A percentile compares a stretch with the other conserved stretches of the same genome.
Conservation (phyloP, 2,113 vertebrate genomes). For the Ictalurus furcatus region DNA sequence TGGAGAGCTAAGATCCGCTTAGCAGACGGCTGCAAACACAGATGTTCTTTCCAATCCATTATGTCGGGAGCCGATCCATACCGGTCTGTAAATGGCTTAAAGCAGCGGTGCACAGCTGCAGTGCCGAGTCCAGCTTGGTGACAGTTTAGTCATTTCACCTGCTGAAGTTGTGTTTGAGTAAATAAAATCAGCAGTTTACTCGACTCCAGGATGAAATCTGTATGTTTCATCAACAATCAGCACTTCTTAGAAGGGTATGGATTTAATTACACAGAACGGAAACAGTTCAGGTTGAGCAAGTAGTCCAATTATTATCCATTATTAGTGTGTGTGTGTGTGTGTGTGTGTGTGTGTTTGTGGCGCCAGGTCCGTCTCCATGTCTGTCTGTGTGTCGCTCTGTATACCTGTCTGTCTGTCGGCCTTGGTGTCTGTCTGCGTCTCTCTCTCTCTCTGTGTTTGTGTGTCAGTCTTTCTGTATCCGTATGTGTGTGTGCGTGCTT, state of each 20-base stretch:
- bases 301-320: not conserved
- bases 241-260: not conserved
- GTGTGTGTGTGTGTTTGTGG: not conserved
- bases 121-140: not conserved
- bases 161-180: not conserved
- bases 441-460: not conserved
- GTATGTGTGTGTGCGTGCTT: not conserved
- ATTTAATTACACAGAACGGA: not conserved
- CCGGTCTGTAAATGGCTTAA: conserved; percentile 34
- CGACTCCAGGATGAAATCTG: not conserved
- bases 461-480: not conserved
- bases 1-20: conserved; percentile 49
- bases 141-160: not conserved
- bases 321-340: not conserved
- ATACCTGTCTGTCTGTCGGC: not conserved
- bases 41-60: conserved; percentile 63
- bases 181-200: not conserved
- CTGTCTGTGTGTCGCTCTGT: not conserved
- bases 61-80: conserved; percentile 53
- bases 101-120: not conserved
- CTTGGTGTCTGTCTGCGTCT: not conserved
- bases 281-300: not conserved
- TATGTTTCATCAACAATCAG: conserved; percentile 17
- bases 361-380: not conserved
- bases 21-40: conserved; percentile 42